These are phyloP conservation scores for Glaucidium brasilianum DNA, from an alignment of 2,113 vertebrate genomes.

Conservation along the genomic window DNA sequence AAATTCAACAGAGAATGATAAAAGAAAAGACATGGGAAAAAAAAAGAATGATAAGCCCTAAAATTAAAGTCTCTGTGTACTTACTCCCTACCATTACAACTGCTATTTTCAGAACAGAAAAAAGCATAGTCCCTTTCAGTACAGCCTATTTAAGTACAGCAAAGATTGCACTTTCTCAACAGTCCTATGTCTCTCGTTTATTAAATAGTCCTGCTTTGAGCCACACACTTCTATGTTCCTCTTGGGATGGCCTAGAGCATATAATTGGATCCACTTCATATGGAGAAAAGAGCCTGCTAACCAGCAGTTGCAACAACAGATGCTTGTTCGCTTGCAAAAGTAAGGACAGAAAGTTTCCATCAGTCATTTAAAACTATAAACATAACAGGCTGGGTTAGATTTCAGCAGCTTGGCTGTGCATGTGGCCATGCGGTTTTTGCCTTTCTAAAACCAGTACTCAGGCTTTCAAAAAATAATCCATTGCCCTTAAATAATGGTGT, in stretches of 20 bases:
- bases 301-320: not conserved
- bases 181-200: not conserved
- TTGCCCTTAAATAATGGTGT: conserved; percentile 60
- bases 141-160: not conserved
- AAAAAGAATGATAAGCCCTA: not conserved
- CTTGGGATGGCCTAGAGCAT: not conserved
- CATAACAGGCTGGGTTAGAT: not conserved
- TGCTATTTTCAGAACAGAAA: not conserved
- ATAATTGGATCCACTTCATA: conserved; percentile 7
- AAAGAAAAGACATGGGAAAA: not conserved
- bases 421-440: not conserved
- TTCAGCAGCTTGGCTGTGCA: not conserved
- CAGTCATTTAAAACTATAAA: conserved; percentile 17
- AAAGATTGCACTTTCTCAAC: not conserved
- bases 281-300: conserved; percentile 1
- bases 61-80: not conserved
- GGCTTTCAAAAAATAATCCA: conserved; percentile 42
- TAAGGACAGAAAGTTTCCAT: not conserved
- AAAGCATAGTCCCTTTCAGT: not conserved
- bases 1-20: not conserved
- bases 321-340: not conserved
- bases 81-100: not conserved
- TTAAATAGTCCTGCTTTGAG: not conserved
- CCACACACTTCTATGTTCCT: not conserved
- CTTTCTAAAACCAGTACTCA: conserved; percentile 16